phyloP scores from a whole-genome alignment of 2,113 vertebrate genomes.

The Neotoma lepida region DNA sequence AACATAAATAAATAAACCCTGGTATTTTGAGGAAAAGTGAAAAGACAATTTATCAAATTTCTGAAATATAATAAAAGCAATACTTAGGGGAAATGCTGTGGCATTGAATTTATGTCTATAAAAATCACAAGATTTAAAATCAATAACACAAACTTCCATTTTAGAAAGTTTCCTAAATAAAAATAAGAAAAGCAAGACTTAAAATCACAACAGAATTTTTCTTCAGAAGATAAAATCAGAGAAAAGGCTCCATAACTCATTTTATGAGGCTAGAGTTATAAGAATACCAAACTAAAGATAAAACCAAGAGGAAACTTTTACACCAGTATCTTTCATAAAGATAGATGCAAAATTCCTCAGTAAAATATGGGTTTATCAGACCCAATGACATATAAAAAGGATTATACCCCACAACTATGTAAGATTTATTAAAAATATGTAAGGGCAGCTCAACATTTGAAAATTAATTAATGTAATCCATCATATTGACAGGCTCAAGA shows the following conservation, averaged over 20 bases:
- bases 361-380: not conserved
- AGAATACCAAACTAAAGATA: not conserved
- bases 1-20: not conserved
- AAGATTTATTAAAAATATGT: constrained; percentile 19
- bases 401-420: not conserved
- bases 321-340: not conserved
- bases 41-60: not conserved
- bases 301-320: not conserved
- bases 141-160: not conserved
- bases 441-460: constrained; percentile 22
- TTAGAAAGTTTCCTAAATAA: not conserved
- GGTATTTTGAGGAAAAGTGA: not conserved
- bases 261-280: not conserved
- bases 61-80: not conserved
- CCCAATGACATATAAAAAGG: not conserved
- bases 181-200: not conserved
- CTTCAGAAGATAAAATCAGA: not conserved
- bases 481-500: constrained; percentile 20
- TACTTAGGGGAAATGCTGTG: not conserved
- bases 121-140: not conserved
- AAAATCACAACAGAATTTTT: not conserved
- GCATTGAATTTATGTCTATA: not conserved
- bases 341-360: not conserved
- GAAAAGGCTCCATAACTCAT: not conserved
- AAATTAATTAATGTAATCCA: constrained; percentile 40